phyloP scores from a whole-genome alignment of 2,888 invertebrate species.

The Trisateles emortualis region DNA sequence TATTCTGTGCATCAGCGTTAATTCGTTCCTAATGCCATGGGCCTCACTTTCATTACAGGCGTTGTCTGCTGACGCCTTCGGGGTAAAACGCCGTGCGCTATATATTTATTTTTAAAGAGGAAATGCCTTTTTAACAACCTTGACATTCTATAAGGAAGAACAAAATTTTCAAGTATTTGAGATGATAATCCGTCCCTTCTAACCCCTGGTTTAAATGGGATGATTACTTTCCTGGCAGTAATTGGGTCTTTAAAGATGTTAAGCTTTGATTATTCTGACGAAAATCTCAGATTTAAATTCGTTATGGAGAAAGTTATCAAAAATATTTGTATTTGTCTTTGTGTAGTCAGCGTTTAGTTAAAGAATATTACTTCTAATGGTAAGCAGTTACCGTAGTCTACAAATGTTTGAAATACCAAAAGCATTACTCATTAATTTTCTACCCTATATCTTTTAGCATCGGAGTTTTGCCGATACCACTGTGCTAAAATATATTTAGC shows the following conservation, averaged over 20 bases:
- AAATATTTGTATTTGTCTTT: not conserved
- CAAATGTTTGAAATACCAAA: no score
- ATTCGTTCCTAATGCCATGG: no score
- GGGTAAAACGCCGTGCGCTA: not conserved
- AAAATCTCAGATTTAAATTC: not conserved
- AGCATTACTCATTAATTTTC: no score
- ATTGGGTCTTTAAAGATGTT: slow-evolving; percentile 19
- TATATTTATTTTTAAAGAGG: not conserved
- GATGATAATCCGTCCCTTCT: not conserved
- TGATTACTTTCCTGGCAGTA: slow-evolving; percentile 6
- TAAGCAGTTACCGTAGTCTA: no score
- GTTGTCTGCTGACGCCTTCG: no score
- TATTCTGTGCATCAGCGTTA: no score
- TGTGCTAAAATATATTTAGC: no score
- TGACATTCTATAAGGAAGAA: not conserved
- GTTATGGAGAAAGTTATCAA: not conserved
- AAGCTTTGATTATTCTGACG: slow-evolving; percentile 13
- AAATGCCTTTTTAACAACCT: not conserved
- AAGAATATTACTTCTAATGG: no score
- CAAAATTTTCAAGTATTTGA: not conserved
- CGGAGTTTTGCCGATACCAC: no score
- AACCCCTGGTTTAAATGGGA: not conserved
- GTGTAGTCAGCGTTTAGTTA: not conserved
- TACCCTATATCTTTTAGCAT: no score
- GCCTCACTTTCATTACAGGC: no score